Evolutionary conservation across 2,888 invertebrate species (phyloP), one percentile per base, ranked within the genome.

Genomic region (Perdita meconis): DNA sequence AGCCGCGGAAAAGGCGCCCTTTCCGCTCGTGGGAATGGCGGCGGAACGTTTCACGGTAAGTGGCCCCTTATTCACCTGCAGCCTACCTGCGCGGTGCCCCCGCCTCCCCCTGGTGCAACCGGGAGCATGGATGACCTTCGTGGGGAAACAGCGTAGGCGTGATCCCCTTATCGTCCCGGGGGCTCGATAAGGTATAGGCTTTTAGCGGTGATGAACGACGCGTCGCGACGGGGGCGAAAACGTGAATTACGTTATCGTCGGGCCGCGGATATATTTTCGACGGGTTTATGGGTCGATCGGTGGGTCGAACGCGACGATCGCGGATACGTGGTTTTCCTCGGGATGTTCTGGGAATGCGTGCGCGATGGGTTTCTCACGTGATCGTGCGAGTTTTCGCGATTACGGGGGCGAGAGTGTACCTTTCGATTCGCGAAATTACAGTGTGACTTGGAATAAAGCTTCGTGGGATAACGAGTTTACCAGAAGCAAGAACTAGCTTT

Each of bases 11-110:
- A 70, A 61, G 47, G 64, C 42, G 53, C 57, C 55, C 44, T 38
- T n/a, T n/a, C 63, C 42, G 67, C 59, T n/a, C 80, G 84, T 82
- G 84, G 78, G 84, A 84, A 82, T 77, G 63, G 34, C 36, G 16
- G 44, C 30, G 59, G 34, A 79, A 57, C 66, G 65, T 70, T 76
- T 72, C 74, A 57, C 68, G 64, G 36, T 84, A 81, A 84, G 82
- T 84, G 81, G 53, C 57, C 75, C 55, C 69, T 82, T 74, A 76
- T 82, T 84, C 82, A 66, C 60, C 63, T 40, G 59, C 44, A n/a
- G 53, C 19, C 24, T 47, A 44, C 24, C 56, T 30, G 19, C 22
- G 26, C n/a, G 42, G n/a, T n/a, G n/a, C n/a, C n/a, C n/a, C n/a
- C n/a, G n/a, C n/a, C n/a, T n/a, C n/a, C n/a, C 26, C 16, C 19